phyloP scores from a whole-genome alignment of 2,888 invertebrate genomes.

The Pheosia tremula region DNA sequence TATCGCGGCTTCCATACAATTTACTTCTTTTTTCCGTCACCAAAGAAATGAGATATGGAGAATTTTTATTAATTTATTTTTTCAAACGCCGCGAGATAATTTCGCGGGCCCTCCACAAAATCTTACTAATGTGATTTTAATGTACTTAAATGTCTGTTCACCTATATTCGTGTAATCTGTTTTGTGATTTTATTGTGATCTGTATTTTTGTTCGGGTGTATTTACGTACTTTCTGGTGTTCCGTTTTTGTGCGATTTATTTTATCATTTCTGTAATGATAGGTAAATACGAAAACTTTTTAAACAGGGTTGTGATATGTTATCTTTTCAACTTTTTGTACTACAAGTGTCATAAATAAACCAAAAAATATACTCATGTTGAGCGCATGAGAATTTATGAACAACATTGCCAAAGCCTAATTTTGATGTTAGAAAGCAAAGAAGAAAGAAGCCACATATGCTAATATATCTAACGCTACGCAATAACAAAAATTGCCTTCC shows the following conservation, averaged over 20 bases:
- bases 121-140: conserved; percentile 84
- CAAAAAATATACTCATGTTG: neutral
- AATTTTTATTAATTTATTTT: conserved; percentile 76
- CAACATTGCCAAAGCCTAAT: neutral
- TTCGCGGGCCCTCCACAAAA: conserved; percentile 66
- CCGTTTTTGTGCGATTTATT: neutral
- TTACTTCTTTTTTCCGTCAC: conserved; percentile 67
- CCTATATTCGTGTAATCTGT: conserved; percentile 71
- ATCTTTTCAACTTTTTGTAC: too few species aligned
- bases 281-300: neutral
- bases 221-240: conserved; percentile 36
- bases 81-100: conserved; percentile 72
- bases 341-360: too few species aligned
- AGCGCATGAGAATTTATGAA: too few species aligned
- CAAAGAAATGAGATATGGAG: conserved; percentile 65
- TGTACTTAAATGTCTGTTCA: conserved; percentile 76
- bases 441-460: neutral
- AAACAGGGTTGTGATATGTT: neutral
- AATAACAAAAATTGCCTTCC: conserved; percentile 11
- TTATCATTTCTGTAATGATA: neutral
- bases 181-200: conserved; percentile 52
- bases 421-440: neutral
- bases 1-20: conserved; percentile 78
- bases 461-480: conserved; percentile 1
- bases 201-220: conserved; percentile 41